Conservation (phyloP, 2,797 vertebrate species). For the Hylomyscus alleni region DNA sequence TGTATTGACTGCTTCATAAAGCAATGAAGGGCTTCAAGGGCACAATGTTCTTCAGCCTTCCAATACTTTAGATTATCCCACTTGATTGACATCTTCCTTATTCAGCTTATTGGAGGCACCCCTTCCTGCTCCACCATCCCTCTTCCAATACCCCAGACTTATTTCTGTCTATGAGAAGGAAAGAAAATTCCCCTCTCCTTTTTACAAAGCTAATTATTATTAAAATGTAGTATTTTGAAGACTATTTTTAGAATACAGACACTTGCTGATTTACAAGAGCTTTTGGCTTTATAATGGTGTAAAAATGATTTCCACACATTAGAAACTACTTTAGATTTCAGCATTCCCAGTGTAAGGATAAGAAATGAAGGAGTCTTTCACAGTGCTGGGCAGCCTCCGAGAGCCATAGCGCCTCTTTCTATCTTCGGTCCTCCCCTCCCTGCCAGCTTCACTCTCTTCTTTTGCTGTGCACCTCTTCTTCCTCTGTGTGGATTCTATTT, state of each 20-base stretch:
- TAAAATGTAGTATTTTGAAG: background rate
- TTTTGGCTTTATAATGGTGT: background rate
- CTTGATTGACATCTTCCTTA: background rate
- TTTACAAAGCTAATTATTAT: slow-evolving; percentile 34
- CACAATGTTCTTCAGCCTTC: background rate
- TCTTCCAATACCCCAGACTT: background rate
- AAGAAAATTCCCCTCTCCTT: background rate
- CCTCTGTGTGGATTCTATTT: background rate
- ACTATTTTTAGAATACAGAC: background rate
- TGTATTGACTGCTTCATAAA: background rate
- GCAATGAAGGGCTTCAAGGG: background rate
- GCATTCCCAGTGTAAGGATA: background rate
- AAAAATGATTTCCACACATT: background rate
- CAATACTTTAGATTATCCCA: slow-evolving; percentile 24
- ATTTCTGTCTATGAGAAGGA: background rate
- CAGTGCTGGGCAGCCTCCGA: background rate
- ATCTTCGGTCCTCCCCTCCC: background rate
- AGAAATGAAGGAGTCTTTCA: background rate
- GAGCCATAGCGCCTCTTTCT: background rate
- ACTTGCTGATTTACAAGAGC: background rate
- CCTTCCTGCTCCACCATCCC: background rate
- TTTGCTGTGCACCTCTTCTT: too few species aligned
- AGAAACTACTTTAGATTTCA: background rate
- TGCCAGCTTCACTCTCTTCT: background rate
- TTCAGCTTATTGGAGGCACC: background rate